These are phyloP conservation scores for Nymphicus hollandicus DNA, from an alignment of 2,113 vertebrate genomes.

Conservation along the genomic window DNA sequence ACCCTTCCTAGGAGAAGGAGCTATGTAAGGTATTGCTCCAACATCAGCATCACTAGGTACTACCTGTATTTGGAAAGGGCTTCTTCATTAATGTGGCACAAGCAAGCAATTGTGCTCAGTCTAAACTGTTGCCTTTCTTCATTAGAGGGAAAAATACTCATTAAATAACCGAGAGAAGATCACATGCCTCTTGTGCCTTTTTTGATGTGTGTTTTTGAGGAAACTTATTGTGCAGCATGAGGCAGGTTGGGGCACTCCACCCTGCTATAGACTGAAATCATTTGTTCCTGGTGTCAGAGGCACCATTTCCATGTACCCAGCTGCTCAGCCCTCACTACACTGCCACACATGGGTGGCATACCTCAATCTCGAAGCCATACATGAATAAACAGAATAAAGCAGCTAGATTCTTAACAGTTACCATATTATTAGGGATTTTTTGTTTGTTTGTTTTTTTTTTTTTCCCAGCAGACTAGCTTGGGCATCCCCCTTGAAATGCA, in stretches of 20 bases:
- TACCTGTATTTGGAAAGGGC: not conserved
- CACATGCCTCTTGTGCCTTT: not conserved
- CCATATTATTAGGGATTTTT: not conserved
- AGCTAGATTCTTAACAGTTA: not conserved
- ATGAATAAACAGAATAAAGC: not conserved
- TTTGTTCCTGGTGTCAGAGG: not conserved
- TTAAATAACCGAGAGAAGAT: not conserved
- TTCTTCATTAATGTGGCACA: not conserved
- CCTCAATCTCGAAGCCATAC: not conserved
- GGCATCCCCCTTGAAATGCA: not conserved
- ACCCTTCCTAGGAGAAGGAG: not conserved
- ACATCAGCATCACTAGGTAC: rapidly evolving
- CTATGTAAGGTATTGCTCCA: not conserved
- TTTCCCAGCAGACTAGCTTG: not conserved
- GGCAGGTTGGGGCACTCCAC: not conserved
- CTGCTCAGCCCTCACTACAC: not conserved
- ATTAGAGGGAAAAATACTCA: rapidly evolving
- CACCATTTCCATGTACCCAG: not conserved
- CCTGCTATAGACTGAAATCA: not conserved
- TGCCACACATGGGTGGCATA: not conserved
- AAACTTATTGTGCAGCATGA: rapidly evolving
- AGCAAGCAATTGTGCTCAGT: not conserved
- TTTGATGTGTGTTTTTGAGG: not conserved
- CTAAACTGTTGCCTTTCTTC: not conserved
- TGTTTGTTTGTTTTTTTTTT: not conserved